Base-by-base conservation (phyloP, 2,888 invertebrate genomes). In the Lobophora halterata region DNA sequence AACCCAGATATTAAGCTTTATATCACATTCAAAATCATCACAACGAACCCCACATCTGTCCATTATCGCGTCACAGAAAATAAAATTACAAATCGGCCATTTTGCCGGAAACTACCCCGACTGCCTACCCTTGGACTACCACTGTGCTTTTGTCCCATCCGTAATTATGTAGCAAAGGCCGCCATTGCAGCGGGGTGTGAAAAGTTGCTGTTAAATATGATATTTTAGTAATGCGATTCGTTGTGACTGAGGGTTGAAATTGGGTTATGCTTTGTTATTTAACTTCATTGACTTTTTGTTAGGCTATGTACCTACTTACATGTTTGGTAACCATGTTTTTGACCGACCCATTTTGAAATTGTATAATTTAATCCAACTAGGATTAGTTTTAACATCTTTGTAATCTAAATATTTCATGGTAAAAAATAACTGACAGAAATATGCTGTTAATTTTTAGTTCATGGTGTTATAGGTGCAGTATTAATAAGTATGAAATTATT, bases 141-240 rank as follows among this genome's bases (percentile, higher is more conserved):
- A 45, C 54, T 52, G 50, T 39, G 41, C 55, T 55, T 65, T 71
- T 72, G 73, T 71, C 52, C n/a, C n/a, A 39, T 42, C 30, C 49
- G 61, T 71, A 70, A 75, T 74, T 72, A 74, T 71, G 66, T 65
- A 60, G 63, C 69, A 61, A 50, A 37, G 47, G 40, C 33, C 31
- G 58, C 57, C 64, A 63, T 62, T 62, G 53, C 55, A 52, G 56
- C 58, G 58, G 71, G 69, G 71, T 68, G 69, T 62, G 58, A 67
- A 24, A 64, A 58, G 52, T 65, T 55, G 63, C 58, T 52, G 61
- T 63, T 61, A 61, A 69, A 68, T 66, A 63, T 68, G 65, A 52
- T 52, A 66, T 71, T 71, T 66, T 69, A 58, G 70, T 70, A 70
- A 71, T 63, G 62, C 46, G 70, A 69, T 65, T 65, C 66, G 56